Evolutionary conservation across 2,113 vertebrate genomes (phyloP).

Genomic region (Chlorodrepanis virens): DNA sequence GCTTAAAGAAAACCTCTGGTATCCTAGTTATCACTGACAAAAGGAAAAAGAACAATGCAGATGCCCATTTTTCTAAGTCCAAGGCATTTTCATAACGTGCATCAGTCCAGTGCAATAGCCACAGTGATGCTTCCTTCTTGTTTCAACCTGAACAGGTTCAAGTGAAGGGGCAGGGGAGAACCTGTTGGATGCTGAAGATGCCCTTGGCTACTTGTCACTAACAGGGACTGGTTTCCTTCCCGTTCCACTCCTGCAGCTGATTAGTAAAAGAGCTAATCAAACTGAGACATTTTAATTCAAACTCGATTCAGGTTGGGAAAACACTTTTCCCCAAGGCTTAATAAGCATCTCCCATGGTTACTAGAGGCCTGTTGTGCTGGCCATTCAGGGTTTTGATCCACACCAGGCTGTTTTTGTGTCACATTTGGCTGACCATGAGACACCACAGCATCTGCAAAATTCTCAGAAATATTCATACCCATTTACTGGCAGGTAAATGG

Average conservation of each 20-base stretch:
- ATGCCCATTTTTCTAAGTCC: not conserved
- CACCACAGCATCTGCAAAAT: not conserved
- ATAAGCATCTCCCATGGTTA: not conserved
- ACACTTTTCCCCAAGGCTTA: not conserved
- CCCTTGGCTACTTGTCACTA: not conserved
- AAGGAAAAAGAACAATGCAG: not conserved
- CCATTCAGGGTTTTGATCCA: not conserved
- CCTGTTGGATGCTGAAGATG: not conserved
- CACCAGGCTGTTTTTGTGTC: not conserved
- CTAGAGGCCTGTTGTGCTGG: not conserved
- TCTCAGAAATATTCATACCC: not conserved
- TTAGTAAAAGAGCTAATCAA: slow-evolving; percentile 44
- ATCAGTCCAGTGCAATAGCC: not conserved
- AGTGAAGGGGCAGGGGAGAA: not conserved
- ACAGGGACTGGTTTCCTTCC: not conserved
- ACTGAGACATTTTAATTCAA: slow-evolving; percentile 10
- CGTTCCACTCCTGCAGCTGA: not conserved
- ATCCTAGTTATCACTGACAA: not conserved
- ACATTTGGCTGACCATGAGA: not conserved
- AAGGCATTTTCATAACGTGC: not conserved
- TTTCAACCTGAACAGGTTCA: not conserved
- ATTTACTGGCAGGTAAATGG: not conserved
- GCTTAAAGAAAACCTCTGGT: not conserved
- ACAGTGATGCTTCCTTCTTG: not conserved
- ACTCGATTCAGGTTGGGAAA: slow-evolving; percentile 19